Percentiles rank a stretch among this genome's conserved stretches.
Evolutionary conservation across 2,888 invertebrate genomes (phyloP).

Genomic region (Machimus atricapillus): DNA sequence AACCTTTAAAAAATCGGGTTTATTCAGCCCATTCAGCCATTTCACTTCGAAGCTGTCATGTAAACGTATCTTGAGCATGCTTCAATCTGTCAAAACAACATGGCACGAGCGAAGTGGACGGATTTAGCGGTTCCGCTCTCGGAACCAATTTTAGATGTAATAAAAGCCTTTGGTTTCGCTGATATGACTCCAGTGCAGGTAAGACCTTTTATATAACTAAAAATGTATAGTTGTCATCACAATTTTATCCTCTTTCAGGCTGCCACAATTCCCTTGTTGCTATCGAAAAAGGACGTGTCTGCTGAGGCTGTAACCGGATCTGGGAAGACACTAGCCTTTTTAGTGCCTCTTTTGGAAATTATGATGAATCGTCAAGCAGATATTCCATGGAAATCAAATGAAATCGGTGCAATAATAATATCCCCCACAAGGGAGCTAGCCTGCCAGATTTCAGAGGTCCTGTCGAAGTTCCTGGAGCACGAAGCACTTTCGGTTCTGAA

Average conservation of each 20-base stretch:
- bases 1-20: too few relatives aligned
- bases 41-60: background rate
- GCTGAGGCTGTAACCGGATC: constrained; percentile 99
- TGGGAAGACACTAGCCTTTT: constrained; percentile 96
- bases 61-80: background rate
- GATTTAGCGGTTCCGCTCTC: constrained; percentile 63
- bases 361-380: constrained; percentile 70
- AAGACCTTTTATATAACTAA: background rate
- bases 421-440: constrained; percentile 97
- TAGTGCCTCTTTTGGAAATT: constrained; percentile 90
- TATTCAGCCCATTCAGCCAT: too few relatives aligned
- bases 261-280: constrained; percentile 85
- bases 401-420: constrained; percentile 88
- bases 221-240: background rate
- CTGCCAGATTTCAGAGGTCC: constrained; percentile 80
- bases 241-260: constrained; percentile 67
- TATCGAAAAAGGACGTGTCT: constrained; percentile 94
- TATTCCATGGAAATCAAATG: constrained; percentile 72
- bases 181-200: constrained; percentile 69
- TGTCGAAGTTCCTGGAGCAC: constrained; percentile 65
- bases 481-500: constrained; percentile 64
- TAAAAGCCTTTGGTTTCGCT: constrained; percentile 65
- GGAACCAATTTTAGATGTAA: constrained; percentile 64
- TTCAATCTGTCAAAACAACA: constrained; percentile 43
- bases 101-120: constrained; percentile 62